Conservation (phyloP, 2,888 invertebrate genomes). For the Trichacis sp. region DNA sequence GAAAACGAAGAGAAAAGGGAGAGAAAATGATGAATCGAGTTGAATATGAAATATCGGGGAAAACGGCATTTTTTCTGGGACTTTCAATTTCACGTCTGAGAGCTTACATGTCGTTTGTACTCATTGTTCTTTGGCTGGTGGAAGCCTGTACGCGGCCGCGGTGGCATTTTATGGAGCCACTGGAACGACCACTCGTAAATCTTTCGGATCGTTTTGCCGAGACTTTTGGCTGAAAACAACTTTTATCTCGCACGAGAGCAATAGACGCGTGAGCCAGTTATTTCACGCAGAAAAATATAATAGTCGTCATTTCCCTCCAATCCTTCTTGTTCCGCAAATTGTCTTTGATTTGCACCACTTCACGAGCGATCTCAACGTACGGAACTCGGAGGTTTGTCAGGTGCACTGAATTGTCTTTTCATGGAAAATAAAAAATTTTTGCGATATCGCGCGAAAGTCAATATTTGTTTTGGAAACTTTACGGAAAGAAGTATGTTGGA, state of each 20-base stretch:
- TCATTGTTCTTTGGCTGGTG: constrained; percentile 15
- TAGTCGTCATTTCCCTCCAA: constrained; percentile 5
- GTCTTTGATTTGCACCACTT: neutral
- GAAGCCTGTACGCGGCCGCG: constrained; percentile 8
- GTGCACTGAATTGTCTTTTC: too few species aligned
- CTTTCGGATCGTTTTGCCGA: constrained; percentile 26
- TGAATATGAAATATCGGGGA: neutral
- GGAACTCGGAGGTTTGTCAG: too few species aligned
- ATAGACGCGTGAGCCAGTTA: constrained; percentile 14
- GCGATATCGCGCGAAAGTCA: too few species aligned
- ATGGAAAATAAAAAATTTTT: too few species aligned
- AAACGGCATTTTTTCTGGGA: constrained; percentile 8
- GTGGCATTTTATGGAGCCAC: constrained; percentile 18
- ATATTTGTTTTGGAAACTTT: too few species aligned
- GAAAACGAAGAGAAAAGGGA: too few species aligned
- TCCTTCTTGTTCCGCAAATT: constrained; percentile 8
- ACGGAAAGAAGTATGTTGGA: too few species aligned
- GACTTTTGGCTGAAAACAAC: constrained; percentile 32
- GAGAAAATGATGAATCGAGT: too few species aligned
- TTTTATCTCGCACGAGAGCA: constrained; percentile 24
- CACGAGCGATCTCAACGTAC: too few species aligned
- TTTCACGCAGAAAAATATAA: constrained; percentile 19
- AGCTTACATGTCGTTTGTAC: constrained; percentile 21
- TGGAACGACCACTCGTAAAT: constrained; percentile 37
- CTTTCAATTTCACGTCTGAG: constrained; percentile 21